These are phyloP conservation scores for Amazona ochrocephala DNA, from an alignment of 2,797 vertebrate genomes.

Conservation along the genomic window DNA sequence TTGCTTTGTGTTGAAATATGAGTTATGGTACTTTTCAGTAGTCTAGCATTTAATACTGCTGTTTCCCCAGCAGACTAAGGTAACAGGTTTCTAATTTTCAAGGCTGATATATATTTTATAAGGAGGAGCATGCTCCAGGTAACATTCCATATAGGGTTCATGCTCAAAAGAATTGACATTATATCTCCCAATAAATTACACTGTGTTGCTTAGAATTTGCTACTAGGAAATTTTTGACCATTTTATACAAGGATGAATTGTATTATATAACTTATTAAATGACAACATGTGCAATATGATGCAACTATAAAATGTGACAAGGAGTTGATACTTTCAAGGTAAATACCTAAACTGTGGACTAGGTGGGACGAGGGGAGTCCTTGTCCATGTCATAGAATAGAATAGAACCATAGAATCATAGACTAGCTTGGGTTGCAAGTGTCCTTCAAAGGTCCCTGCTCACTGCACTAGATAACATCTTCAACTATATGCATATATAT, in stretches of 20 bases:
- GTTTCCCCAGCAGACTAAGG: not conserved
- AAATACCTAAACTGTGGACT: not conserved
- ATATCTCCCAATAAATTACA: not conserved
- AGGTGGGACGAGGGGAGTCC: not conserved
- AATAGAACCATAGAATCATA: not conserved
- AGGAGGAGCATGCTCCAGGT: not conserved
- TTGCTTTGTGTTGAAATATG: not conserved
- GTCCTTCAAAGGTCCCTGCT: not conserved
- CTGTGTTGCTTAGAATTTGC: not conserved
- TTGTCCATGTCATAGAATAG: not conserved
- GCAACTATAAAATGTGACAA: not conserved
- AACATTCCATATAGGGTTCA: not conserved
- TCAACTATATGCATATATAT: not conserved
- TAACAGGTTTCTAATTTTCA: not conserved
- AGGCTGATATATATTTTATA: not conserved
- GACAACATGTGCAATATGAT: not conserved
- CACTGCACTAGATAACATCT: not conserved
- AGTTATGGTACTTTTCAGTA: not conserved
- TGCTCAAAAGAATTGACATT: not conserved
- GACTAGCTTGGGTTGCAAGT: not conserved
- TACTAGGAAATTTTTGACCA: not conserved
- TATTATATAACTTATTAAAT: not conserved
- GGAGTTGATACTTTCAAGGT: not conserved
- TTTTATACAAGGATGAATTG: not conserved
- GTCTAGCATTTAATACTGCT: not conserved